A percentile compares a stretch with the other conserved stretches of the same genome.
These are phyloP conservation scores for Chelon labrosus DNA, from an alignment of 2,797 vertebrate genomes.

Conservation along the genomic window DNA sequence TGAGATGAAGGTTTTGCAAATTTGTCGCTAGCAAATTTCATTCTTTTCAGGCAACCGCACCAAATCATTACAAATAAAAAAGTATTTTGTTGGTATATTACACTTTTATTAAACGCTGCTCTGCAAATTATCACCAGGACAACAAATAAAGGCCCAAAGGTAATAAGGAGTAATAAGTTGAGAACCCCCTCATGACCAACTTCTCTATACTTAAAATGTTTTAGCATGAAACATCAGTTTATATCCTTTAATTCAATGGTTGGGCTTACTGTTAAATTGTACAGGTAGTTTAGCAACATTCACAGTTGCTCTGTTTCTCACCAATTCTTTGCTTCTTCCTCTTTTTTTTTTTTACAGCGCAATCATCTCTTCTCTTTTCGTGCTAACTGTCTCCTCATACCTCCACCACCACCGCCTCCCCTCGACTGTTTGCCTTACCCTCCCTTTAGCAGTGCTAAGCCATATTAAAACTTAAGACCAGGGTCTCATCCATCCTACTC, in stretches of 20 bases:
- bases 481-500: constrained; percentile 58
- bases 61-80: too few relatives aligned
- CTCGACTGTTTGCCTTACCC: neutral
- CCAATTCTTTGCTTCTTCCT: neutral
- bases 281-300: neutral
- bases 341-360: neutral
- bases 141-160: constrained; percentile 24
- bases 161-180: too few relatives aligned
- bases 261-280: neutral
- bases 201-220: too few relatives aligned
- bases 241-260: too few relatives aligned
- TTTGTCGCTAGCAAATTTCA: too few relatives aligned
- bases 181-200: too few relatives aligned
- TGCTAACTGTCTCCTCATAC: neutral
- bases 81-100: constrained; percentile 34
- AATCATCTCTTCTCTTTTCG: constrained; percentile 5
- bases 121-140: constrained; percentile 7
- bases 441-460: constrained; percentile 25
- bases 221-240: too few relatives aligned
- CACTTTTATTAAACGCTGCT: constrained; percentile 23
- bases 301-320: neutral
- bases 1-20: too few relatives aligned
- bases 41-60: too few relatives aligned
- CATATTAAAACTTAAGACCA: constrained; percentile 61
- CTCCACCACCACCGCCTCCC: neutral